phyloP scores from a whole-genome alignment of 37 sponge, comb jelly and placozoan genomes.

The Bolinopsis microptera region DNA sequence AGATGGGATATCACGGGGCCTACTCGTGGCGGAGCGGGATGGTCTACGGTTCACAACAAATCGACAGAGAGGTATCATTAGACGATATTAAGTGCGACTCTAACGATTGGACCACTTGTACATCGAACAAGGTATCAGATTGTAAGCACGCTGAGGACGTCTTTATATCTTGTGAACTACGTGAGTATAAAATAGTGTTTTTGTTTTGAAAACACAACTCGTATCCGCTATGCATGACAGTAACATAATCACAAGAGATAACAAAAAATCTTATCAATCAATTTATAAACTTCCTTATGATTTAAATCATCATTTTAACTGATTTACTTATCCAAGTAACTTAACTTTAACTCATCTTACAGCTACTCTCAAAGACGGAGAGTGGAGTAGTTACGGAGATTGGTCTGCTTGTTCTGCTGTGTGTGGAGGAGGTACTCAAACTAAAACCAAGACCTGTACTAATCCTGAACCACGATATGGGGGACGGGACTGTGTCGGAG shows the following conservation, averaged over 20 bases:
- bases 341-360: too few relatives aligned
- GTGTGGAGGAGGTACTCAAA: slow-evolving; percentile 3
- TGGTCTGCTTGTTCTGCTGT: not conserved
- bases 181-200: too few relatives aligned
- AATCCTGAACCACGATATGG: not conserved
- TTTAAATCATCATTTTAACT: too few relatives aligned
- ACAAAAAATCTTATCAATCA: too few relatives aligned
- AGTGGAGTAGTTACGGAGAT: slow-evolving; percentile 14
- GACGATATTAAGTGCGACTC: not conserved
- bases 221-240: too few relatives aligned
- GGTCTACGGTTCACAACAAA: not conserved
- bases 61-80: not conserved
- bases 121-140: not conserved
- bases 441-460: not conserved
- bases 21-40: not conserved
- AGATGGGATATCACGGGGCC: not conserved
- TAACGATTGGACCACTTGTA: not conserved
- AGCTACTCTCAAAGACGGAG: not conserved
- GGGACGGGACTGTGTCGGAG: not conserved
- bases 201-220: too few relatives aligned
- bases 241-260: too few relatives aligned
- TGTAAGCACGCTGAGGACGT: not conserved
- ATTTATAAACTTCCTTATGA: too few relatives aligned
- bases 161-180: not conserved
- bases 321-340: too few relatives aligned